Evolutionary conservation across 2,113 vertebrate genomes (phyloP).

Genomic region (Halichoeres trimaculatus): DNA sequence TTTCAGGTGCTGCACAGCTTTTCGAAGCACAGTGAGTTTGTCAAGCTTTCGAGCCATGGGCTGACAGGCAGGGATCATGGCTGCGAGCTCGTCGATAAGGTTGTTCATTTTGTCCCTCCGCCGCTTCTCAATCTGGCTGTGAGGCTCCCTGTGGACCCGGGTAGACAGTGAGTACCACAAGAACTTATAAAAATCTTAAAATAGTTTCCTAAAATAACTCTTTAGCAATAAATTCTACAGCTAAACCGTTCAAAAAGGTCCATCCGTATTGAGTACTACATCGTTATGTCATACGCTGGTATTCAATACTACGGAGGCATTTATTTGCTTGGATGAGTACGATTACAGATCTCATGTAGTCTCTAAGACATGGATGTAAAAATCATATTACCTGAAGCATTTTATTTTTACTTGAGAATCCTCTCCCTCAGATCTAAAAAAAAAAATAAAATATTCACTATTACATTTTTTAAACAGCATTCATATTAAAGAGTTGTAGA

Average conservation of each 20-base stretch:
- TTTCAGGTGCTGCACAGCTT: constrained; percentile 96
- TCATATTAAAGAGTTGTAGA: neutral
- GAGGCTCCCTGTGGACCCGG: constrained; percentile 87
- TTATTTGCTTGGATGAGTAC: no score
- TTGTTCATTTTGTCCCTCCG: constrained; percentile 96
- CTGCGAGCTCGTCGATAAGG: constrained; percentile 92
- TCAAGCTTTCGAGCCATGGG: constrained; percentile 92
- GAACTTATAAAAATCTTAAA: neutral
- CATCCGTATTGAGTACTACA: no score
- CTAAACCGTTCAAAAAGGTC: no score
- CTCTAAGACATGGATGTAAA: neutral
- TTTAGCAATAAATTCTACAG: neutral
- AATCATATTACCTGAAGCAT: constrained; percentile 72
- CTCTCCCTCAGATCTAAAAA: constrained; percentile 71
- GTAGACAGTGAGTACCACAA: neutral
- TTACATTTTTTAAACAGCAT: neutral
- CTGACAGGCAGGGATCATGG: constrained; percentile 92
- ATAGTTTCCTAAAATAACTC: neutral
- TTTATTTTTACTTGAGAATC: constrained; percentile 76
- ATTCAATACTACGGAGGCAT: no score
- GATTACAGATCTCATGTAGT: no score
- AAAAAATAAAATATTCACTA: constrained; percentile 9
- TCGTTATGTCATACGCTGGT: no score
- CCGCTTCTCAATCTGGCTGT: constrained; percentile 94
- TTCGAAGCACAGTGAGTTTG: constrained; percentile 92